Evolutionary conservation across 2,888 invertebrate genomes (phyloP), one percentile per base, ranked within the genome.

Genomic region (Drosophila macrospina): DNA sequence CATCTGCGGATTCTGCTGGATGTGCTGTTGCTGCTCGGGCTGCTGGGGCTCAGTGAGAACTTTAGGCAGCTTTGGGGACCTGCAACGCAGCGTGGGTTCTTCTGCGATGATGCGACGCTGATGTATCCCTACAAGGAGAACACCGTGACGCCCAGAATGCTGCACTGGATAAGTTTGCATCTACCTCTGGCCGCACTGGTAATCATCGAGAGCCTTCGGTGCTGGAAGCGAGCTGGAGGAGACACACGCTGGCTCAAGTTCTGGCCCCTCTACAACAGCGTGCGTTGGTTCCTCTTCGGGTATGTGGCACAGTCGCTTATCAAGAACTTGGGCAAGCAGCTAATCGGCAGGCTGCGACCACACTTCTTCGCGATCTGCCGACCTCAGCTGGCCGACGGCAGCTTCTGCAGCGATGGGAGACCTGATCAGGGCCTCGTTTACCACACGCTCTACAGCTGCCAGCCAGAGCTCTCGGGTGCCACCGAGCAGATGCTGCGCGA

Each of bases 281-380:
- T 87, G 4, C 73, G 78, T 4, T 77, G 80, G 57, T 90, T 78
- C 48, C 8, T 90, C 0, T 75, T 78, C 13, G 89, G 90, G 5
- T 61, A 73, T 13, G 64, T 50, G 0, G 66, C 65, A 0, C 67
- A 66, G 4, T 54, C 52, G 10, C n/a, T 85, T 2, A 39, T 86
- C 8, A 89, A 87, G 57, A 67, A 65, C 20, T 50, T 86, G 26
- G 76, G 71, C 10, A 90, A 90, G 66, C 59, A 61, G 1, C 55
- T 72, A 0, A 45, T 90, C 10, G 89, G 90, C 0, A 69, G 90
- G 11, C 61, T 90, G 36, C 72, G 90, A 4, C 89, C 89, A 0
- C 85, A 90, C 20, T 90, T 90, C 51, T 80, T 88, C 39, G 80
- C 66, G 0, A 75, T 88, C 2, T 90, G 90, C 15, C 63, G 57